Conservation (phyloP, 1,140 invertebrate genomes). For the Plectrocnemia conspersa region DNA sequence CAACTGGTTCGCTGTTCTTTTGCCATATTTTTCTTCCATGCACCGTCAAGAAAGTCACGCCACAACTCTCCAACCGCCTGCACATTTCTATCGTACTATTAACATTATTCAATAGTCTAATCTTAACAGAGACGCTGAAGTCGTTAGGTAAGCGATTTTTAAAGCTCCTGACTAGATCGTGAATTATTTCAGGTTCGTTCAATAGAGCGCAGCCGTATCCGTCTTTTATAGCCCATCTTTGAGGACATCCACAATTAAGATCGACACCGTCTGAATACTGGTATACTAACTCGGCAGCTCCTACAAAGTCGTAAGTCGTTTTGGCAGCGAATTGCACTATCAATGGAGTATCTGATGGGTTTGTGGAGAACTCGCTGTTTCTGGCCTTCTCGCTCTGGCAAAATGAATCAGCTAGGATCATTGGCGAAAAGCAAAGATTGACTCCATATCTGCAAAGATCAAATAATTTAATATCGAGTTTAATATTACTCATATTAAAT, state of each 20-base stretch:
- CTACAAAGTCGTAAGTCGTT: conserved; percentile 74
- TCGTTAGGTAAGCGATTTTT: conserved; percentile 64
- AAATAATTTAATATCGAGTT: conserved; percentile 4
- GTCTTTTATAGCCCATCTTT: conserved; percentile 88
- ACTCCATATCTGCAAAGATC: conserved; percentile 64
- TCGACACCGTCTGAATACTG: conserved; percentile 89
- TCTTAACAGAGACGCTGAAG: conserved; percentile 90
- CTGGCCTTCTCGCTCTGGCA: conserved; percentile 82
- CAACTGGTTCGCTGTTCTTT: conserved; percentile 71
- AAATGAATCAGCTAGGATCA: conserved; percentile 95
- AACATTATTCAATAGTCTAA: conserved; percentile 63
- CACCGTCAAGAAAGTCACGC: conserved; percentile 81
- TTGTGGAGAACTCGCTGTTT: conserved; percentile 83
- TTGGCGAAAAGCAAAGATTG: conserved; percentile 90
- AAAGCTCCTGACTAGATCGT: conserved; percentile 73
- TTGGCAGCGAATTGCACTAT: conserved; percentile 95
- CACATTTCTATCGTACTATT: conserved; percentile 56
- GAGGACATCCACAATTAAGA: conserved; percentile 96
- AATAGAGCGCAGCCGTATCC: conserved; percentile 85
- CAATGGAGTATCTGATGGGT: conserved; percentile 71
- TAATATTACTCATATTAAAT: no score
- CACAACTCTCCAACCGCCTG: conserved; percentile 74
- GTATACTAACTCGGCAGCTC: conserved; percentile 77
- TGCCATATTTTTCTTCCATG: conserved; percentile 85
- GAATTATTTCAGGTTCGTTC: conserved; percentile 76